phyloP scores from a whole-genome alignment of 2,888 invertebrate species.

The Agapostemon virescens region DNA sequence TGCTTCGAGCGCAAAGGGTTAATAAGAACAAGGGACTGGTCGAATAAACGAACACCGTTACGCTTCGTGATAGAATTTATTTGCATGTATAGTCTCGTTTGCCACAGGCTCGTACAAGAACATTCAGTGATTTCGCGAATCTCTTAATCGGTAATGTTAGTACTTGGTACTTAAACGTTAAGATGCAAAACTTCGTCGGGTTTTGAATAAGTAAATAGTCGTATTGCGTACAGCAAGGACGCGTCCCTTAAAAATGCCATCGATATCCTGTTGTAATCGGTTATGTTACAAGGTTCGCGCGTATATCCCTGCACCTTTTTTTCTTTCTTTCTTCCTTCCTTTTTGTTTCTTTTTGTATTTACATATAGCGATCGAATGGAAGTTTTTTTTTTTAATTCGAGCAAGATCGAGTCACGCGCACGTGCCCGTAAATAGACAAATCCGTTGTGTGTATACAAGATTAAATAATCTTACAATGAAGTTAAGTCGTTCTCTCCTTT shows the following conservation, averaged over 20 bases:
- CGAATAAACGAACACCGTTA: not conserved
- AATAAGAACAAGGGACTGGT: not conserved
- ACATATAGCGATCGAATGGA: slow-evolving; percentile 51
- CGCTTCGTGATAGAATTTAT: slow-evolving; percentile 64
- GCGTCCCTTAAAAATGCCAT: slow-evolving; percentile 55
- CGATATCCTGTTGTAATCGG: slow-evolving; percentile 49
- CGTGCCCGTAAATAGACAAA: slow-evolving; percentile 43
- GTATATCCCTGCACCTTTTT: slow-evolving; percentile 21
- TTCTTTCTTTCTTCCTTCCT: too few species aligned
- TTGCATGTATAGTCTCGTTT: slow-evolving; percentile 62
- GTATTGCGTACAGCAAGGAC: slow-evolving; percentile 52
- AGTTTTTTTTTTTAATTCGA: slow-evolving; percentile 53
- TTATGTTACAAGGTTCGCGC: slow-evolving; percentile 59
- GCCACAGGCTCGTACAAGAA: slow-evolving; percentile 65
- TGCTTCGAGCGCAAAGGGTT: too few species aligned
- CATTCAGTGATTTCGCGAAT: slow-evolving; percentile 56
- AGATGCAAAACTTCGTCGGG: slow-evolving; percentile 55
- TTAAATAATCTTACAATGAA: slow-evolving; percentile 50
- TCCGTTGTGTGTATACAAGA: slow-evolving; percentile 34
- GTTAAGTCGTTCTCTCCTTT: slow-evolving; percentile 51
- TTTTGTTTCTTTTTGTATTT: too few species aligned
- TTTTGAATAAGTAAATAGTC: slow-evolving; percentile 55
- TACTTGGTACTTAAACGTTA: slow-evolving; percentile 54
- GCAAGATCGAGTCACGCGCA: slow-evolving; percentile 51
- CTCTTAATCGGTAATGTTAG: slow-evolving; percentile 59